Evolutionary conservation across 1,140 invertebrate species (phyloP).

Genomic region (Drosophila pseudoobscura): DNA sequence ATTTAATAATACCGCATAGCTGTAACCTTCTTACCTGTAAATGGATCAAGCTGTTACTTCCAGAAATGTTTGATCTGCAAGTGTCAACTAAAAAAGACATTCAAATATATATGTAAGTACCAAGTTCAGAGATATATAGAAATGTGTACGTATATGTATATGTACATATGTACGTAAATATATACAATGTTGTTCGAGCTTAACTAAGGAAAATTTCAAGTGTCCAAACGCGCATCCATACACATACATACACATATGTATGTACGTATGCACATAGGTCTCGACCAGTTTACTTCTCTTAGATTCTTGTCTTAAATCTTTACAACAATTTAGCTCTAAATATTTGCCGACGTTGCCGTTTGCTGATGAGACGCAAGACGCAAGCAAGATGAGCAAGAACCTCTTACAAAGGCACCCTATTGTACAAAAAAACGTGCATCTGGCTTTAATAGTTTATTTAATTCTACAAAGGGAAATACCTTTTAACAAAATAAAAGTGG

Average conservation of each 20-base stretch:
- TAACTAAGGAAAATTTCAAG: not conserved
- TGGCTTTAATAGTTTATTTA: not conserved
- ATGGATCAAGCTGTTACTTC: slow-evolving; percentile 10
- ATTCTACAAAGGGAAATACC: not conserved
- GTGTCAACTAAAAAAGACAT: not conserved
- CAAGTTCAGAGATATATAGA: not conserved
- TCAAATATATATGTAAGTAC: not conserved
- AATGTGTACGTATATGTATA: not conserved
- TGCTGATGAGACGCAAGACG: slow-evolving; percentile 7
- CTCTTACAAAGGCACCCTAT: slow-evolving; percentile 12
- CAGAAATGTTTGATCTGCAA: slow-evolving; percentile 8
- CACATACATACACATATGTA: not conserved
- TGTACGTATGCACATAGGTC: not conserved
- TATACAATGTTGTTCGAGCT: not conserved
- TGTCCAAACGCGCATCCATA: not conserved
- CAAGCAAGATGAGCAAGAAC: slow-evolving; percentile 1
- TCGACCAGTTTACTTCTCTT: not conserved
- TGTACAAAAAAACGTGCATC: slow-evolving; percentile 11
- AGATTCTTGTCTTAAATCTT: not conserved
- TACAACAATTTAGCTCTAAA: slow-evolving; percentile 8
- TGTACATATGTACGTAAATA: slow-evolving; percentile 1
- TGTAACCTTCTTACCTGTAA: slow-evolving; percentile 23
- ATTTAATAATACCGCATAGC: too few relatives aligned
- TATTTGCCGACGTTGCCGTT: slow-evolving; percentile 12
- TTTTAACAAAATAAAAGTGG: not conserved